Conservation (phyloP, 1,140 invertebrate genomes). For the Drepana arcuata region DNA sequence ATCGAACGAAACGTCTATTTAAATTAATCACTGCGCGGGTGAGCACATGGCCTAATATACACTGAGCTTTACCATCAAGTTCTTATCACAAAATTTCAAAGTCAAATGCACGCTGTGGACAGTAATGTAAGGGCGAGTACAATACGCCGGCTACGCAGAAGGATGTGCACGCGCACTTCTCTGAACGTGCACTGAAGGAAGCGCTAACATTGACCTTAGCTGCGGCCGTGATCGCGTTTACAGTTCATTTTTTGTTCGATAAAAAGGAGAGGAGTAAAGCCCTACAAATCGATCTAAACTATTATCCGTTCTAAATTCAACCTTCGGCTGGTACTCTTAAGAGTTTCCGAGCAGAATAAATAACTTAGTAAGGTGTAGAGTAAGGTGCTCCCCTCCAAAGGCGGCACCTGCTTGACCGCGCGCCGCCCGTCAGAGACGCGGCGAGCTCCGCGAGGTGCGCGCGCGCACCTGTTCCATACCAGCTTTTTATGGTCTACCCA, state of each 20-base stretch:
- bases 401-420: constrained; percentile 59
- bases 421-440: constrained; percentile 51
- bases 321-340: constrained; percentile 7
- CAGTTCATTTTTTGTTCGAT: constrained; percentile 72
- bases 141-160: constrained; percentile 32
- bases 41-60: constrained; percentile 7
- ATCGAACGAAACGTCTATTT: constrained; percentile 36
- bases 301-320: constrained; percentile 2
- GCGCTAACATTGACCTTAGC: constrained; percentile 71
- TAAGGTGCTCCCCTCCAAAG: constrained; percentile 68
- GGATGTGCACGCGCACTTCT: constrained; percentile 65
- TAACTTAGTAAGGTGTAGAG: constrained; percentile 59
- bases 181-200: constrained; percentile 68
- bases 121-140: constrained; percentile 39
- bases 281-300: constrained; percentile 31
- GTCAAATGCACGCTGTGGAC: too few species aligned
- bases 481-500: too few species aligned
- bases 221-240: constrained; percentile 70
- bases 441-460: constrained; percentile 31
- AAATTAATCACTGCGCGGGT: constrained; percentile 30
- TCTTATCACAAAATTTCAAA: too few species aligned
- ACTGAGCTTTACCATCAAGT: too few species aligned
- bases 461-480: constrained; percentile 46
- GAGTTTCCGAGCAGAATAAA: constrained; percentile 2
- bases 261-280: constrained; percentile 71